phyloP scores from a whole-genome alignment of 2,888 invertebrate genomes.

The Teinopalpus imperialis region DNA sequence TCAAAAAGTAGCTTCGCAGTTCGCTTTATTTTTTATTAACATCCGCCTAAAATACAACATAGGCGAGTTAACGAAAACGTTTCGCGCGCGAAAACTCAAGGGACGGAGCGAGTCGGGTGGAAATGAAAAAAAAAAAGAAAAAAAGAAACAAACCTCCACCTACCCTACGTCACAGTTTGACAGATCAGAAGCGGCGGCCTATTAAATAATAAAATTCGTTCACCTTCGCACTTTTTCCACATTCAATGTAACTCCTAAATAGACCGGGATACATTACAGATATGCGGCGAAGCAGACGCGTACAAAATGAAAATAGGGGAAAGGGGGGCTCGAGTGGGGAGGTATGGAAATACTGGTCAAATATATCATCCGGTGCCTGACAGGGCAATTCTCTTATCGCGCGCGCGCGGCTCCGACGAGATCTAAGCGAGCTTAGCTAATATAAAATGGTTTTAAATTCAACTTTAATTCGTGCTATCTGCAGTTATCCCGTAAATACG shows the following conservation, averaged over 20 bases:
- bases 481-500: slow-evolving; percentile 48
- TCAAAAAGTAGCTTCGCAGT: slow-evolving; percentile 9
- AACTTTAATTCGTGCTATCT: slow-evolving; percentile 81
- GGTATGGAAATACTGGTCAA: slow-evolving; percentile 94
- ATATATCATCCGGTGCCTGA: slow-evolving; percentile 94
- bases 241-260: slow-evolving; percentile 74
- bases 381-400: slow-evolving; percentile 95
- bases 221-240: slow-evolving; percentile 62
- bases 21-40: slow-evolving; percentile 14
- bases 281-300: slow-evolving; percentile 76
- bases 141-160: no score
- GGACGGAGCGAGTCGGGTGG: slow-evolving; percentile 4
- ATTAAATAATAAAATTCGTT: slow-evolving; percentile 63
- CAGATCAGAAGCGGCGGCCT: slow-evolving; percentile 56
- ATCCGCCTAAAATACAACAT: slow-evolving; percentile 5
- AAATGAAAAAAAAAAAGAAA: slow-evolving; percentile 14
- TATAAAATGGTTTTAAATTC: slow-evolving; percentile 83
- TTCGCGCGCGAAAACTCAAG: slow-evolving; percentile 7
- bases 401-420: slow-evolving; percentile 80
- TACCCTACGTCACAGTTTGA: slow-evolving; percentile 47
- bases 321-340: slow-evolving; percentile 43
- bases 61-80: slow-evolving; percentile 16
- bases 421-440: slow-evolving; percentile 82
- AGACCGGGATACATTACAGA: slow-evolving; percentile 76
- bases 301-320: slow-evolving; percentile 80